Evolutionary conservation across 2,888 invertebrate genomes (phyloP), one percentile per base, ranked within the genome.

Genomic region (Athrips mouffetella): DNA sequence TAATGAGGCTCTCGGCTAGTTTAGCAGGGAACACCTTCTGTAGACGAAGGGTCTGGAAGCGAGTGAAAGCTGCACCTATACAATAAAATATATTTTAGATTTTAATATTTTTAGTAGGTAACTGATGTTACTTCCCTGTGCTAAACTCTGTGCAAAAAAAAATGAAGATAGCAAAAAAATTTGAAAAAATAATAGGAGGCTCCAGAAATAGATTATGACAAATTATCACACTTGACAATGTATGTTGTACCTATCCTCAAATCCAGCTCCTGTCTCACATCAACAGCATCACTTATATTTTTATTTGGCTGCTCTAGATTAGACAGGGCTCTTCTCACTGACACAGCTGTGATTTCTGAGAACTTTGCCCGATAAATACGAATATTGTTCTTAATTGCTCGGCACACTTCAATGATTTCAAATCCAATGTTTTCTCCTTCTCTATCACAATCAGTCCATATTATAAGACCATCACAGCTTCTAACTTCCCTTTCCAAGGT

Each of bases 371-470:
- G 89, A 65, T 91, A 93, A 49, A 96, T 80, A 50, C 80, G 73
- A 37, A 96, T 84, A 68, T 91, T 92, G 4, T 91, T 92, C 67
- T 96, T 96, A 0, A 94, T 79, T n/a, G 91, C 92, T 52, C 89
- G 91, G 71, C 99, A 99, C 5, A 98, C 97, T 76, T 95, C 83
- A 45, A 99, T 97, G 25, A 99, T 93, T 90, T 99, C 99, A 89
- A 93, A 98, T 0, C 98, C 99, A 74, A 99, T 99, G 76, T 99
- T 98, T 83, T 99, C 99, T 23, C 99, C 99, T 89, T 99, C 99
- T 81, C 99, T 92, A 89, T 99, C 99, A 89, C 99, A 98, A 96
- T 99, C 99, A 1, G 99, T 99, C 99, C 99, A 99, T 61, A 99
- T 95, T 13, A 99, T 95, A 2, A 99, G 89, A 0, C 92, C 92